Conservation (phyloP, 2,888 invertebrate genomes). For the Cosmia pyralina region DNA sequence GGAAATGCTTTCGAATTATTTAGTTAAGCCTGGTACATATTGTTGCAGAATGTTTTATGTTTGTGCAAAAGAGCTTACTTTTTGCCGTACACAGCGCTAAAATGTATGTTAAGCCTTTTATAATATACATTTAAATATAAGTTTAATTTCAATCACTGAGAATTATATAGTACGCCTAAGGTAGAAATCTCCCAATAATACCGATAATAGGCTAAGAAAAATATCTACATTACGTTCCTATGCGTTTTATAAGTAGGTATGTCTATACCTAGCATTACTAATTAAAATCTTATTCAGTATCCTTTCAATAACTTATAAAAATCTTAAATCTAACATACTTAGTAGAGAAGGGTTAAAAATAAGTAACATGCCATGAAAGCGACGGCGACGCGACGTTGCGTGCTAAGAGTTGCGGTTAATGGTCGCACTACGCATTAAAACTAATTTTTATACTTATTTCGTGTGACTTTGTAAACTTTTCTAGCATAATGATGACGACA, state of each 20-base stretch:
- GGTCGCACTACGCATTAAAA: constrained; percentile 76
- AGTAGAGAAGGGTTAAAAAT: constrained; percentile 65
- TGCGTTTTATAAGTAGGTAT: neutral
- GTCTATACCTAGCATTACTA: neutral
- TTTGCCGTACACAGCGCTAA: neutral
- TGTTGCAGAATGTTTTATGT: constrained; percentile 3
- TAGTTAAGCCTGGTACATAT: constrained; percentile 16
- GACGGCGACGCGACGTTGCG: constrained; percentile 58
- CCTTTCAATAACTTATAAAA: constrained; percentile 9
- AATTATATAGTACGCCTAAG: neutral
- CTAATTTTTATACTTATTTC: constrained; percentile 75
- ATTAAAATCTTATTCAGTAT: neutral
- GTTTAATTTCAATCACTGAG: neutral
- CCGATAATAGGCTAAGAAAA: neutral
- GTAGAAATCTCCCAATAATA: neutral
- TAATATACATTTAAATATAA: neutral
- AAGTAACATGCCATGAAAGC: constrained; percentile 66
- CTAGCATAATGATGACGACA: constrained; percentile 52
- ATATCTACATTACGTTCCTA: neutral
- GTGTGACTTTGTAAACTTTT: constrained; percentile 69
- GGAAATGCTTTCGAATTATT: constrained; percentile 42
- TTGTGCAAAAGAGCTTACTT: neutral
- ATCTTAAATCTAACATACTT: constrained; percentile 1
- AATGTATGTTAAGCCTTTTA: too few species aligned
- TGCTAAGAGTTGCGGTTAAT: constrained; percentile 74